These are phyloP conservation scores for Tetragonula carbonaria DNA, from an alignment of 2,888 invertebrate genomes.

Conservation along the genomic window DNA sequence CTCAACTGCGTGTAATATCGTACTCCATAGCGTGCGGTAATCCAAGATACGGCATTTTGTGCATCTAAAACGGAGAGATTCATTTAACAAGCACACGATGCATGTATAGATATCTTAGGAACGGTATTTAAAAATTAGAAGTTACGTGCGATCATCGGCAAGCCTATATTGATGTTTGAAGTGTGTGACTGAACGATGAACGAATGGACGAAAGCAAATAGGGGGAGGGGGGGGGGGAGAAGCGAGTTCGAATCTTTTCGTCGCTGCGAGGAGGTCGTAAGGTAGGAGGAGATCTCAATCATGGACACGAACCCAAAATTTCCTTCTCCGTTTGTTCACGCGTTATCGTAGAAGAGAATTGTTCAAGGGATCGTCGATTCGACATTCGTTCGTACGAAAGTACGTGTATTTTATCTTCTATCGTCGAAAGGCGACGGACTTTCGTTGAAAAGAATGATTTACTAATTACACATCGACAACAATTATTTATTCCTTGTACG, in stretches of 20 bases:
- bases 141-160: constrained; percentile 16
- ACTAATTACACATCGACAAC: background rate
- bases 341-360: background rate
- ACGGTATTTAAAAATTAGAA: constrained; percentile 42
- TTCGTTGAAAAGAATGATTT: background rate
- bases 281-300: background rate
- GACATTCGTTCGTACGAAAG: background rate
- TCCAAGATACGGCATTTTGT: constrained; percentile 63
- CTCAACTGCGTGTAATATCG: constrained; percentile 76
- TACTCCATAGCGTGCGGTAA: constrained; percentile 60
- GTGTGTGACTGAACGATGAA: background rate
- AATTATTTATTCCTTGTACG: background rate
- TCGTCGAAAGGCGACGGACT: background rate
- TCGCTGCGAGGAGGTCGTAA: constrained; percentile 26
- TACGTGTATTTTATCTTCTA: background rate
- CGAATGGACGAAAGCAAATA: background rate
- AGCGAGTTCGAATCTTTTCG: background rate
- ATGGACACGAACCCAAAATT: background rate
- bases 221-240: background rate
- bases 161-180: constrained; percentile 25
- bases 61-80: constrained; percentile 52
- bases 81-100: constrained; percentile 49
- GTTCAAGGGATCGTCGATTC: background rate
- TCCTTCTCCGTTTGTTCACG: background rate
- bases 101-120: constrained; percentile 57